Percentiles rank a stretch among this genome's conserved stretches.
These are phyloP conservation scores for Calliphora vomitoria DNA, from an alignment of 2,888 invertebrate species.

Conservation along the genomic window DNA sequence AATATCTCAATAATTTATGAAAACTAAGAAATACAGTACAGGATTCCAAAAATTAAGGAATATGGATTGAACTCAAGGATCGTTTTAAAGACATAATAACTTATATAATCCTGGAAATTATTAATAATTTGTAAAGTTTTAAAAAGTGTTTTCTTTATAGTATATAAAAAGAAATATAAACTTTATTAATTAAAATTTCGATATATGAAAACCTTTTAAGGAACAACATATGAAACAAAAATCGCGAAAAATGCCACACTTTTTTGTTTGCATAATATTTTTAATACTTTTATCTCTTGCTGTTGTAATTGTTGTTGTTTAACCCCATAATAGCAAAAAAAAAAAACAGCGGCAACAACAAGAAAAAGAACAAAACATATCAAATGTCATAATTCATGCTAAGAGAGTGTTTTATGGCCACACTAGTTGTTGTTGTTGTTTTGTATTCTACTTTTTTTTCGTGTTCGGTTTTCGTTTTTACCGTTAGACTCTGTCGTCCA, in stretches of 20 bases:
- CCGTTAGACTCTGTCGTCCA: constrained; percentile 54
- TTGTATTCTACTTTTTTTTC: not conserved
- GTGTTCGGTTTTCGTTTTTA: constrained; percentile 22
- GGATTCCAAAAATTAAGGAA: not conserved
- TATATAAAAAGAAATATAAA: not conserved
- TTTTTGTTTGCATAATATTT: constrained; percentile 60
- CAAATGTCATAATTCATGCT: constrained; percentile 76
- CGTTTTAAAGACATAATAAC: not conserved
- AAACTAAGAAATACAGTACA: not conserved
- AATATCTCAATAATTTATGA: not conserved
- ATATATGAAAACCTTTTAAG: not conserved
- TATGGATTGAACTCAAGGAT: not conserved
- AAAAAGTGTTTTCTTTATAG: not conserved
- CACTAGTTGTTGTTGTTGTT: constrained; percentile 35
- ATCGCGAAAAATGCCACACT: constrained; percentile 37
- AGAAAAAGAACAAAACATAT: constrained; percentile 55
- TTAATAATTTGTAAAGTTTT: not conserved
- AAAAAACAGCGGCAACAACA: constrained; percentile 12
- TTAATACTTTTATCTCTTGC: constrained; percentile 7
- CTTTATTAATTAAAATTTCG: not conserved
- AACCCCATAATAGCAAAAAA: constrained; percentile 36
- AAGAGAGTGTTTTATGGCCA: constrained; percentile 72
- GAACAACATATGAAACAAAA: not conserved
- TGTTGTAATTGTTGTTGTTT: constrained; percentile 35
- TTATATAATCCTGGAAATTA: constrained; percentile 42